Base-by-base conservation (phyloP, 1,140 invertebrate species). In the Leptinotarsa defecta region DNA sequence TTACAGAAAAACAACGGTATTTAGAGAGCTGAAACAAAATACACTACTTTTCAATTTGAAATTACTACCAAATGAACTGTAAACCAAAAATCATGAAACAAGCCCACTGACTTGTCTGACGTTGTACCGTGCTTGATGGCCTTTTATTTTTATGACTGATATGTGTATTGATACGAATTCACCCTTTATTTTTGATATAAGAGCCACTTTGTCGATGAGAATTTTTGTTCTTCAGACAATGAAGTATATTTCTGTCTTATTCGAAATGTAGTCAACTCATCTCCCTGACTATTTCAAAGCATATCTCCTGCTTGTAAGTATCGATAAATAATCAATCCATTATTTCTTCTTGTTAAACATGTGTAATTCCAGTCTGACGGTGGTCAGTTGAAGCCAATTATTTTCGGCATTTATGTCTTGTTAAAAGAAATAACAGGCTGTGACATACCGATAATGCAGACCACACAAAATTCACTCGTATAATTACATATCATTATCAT, bases 391-490 rank as follows among this genome's bases (percentile, higher is more conserved):
- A 43, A 17, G 11, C 67, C 67, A 68, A 68, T 68, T 68, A 68
- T 27, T 68, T 68, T 68, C 67, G 67, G 67, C 67, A 68, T 68
- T 68, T 19, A 19, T 48, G 67, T 68, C 34, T 19, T 19, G 43
- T 48, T 68, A 19, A 43, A 48, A 68, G 24, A 19, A n/a, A 43
- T 20, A 19, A 48, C 24, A 68, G 67, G 67, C 67, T 15, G 67
- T 68, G 67, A 68, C n/a, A 68, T 68, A 68, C 67, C 67, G 67
- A 68, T 68, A 4, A 43, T 68, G 67, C n/a, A 17, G 67, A 68
- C 67, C 67, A 68, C 67, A 68, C 20, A 43, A 34, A 43, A 43
- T 27, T n/a, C 17, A 0, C 27, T 48, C 48, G 68, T 19, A 70
- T 67, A 70, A 70, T 70, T 52, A 48, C 48, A 70, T 11, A 20